Base-by-base conservation (phyloP, 2,797 vertebrate species). In the Mallotus villosus region DNA sequence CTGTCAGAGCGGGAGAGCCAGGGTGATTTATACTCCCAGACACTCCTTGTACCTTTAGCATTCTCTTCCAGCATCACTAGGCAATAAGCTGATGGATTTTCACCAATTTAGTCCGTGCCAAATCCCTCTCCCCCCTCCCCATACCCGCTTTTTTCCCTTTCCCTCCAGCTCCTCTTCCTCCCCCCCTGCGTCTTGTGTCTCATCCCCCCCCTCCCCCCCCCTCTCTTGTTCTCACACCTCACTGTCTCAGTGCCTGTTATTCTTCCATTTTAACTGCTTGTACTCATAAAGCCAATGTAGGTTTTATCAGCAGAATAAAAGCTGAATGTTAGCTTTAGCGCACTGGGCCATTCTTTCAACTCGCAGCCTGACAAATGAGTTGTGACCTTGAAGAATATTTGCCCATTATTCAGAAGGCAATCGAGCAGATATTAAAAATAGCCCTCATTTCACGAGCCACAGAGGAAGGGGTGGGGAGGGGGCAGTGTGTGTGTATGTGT, bases 361-460 rank as follows among this genome's bases (percentile, higher is more conserved):
- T 87, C 86, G 75, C 83, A 85, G 85, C 77, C 77, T 94, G 92
- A 94, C 91, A 90, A 93, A 93, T 90, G 84, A 93, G 90, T 89
- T 86, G 78, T 82, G 86, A 94, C 94, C 94, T 95, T 92, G 91
- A 93, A 88, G 90, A 87, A 91, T 91, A 90, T 86, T 84, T 82
- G 84, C 87, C 90, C 88, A 85, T 92, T 94, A 92, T 92, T 94
- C 90, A 82, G 82, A 91, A 94, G 82, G 87, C 84, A 77, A 29
- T 81, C 80, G 82, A 91, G 92, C 92, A 92, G 88, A 90, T 88
- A 90, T 92, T 94, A 92, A 93, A 94, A 94, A 92, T 87, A 90
- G 90, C 87, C 90, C 89, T 87, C 79, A 86, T 94, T 94, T 92
- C 89, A 88, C 21, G 77, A 90, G 90, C 71, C 64, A 46, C 27